Evolutionary conservation across 1,140 invertebrate species (phyloP), one percentile per base, ranked within the genome.

Genomic region (Pseudomyrmex sp.): DNA sequence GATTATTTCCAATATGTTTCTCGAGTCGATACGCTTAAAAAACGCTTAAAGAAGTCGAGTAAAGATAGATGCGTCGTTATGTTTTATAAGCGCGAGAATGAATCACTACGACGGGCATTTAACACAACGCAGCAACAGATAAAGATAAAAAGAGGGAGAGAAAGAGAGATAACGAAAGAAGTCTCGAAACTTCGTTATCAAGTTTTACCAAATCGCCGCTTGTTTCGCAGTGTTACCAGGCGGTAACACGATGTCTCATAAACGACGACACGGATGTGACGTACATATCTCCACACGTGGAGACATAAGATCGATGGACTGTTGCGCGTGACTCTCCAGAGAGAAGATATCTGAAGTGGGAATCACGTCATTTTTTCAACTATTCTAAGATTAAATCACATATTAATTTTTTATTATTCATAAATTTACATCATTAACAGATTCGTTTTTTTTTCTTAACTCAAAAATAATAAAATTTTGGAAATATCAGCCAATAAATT

Each of bases 61-160:
- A 18, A 48, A 20, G 48, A 79, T 66, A 70, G 65, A 59, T 23
- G 9, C 52, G 52, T 70, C 76, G 65, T 70, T 48, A 54, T 61
- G 44, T 80, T 80, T 72, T 80, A 59, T 59, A 80, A 80, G 76
- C 50, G 23, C 76, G 12, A 46, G 54, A 54, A 72, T 80, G 76
- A 80, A 72, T 80, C 76, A 80, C 66, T 72, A 9, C 59, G 66
- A 72, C 54, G 44, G 35, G 26, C 44, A 59, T 58, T 26, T n/a
- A 44, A 61, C 20, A 50, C 44, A 56, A 50, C 66, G 52, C 35
- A 26, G 58, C 59, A 46, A 54, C 20, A 76, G 61, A 48, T 48
- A 26, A 35, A 35, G 35, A 35, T 35, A 35, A 35, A 35, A 35
- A 59, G 61, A 26, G 13, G 2, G n/a, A 35, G 54, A 79, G 20